A percentile compares a stretch with the other conserved stretches of the same genome.
Conservation (phyloP, 2,888 invertebrate species). For the Lithophane leautieri region DNA sequence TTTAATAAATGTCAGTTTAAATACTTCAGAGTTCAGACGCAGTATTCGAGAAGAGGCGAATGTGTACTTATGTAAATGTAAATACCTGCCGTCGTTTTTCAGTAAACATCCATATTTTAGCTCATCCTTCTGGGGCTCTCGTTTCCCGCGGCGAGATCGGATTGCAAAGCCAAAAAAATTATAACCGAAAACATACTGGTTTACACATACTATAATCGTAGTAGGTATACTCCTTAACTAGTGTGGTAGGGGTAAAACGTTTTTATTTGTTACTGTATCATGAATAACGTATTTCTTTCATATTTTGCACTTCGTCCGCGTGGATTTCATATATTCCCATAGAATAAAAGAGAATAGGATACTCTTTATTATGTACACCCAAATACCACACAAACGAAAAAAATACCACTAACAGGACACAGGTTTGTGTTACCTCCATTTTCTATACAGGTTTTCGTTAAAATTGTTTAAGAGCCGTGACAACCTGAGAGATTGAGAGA, state of each 20-base stretch:
- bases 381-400: background rate
- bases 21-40: no score
- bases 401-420: background rate
- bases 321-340: no score
- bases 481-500: no score
- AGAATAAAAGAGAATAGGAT: background rate
- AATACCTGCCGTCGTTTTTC: background rate
- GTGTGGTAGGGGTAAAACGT: background rate
- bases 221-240: background rate
- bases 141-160: background rate
- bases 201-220: background rate
- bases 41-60: background rate
- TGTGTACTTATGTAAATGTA: background rate
- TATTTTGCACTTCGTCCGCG: background rate
- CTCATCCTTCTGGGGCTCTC: background rate
- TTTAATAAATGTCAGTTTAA: background rate
- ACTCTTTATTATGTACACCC: background rate
- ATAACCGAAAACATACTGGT: conserved; percentile 1
- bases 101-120: background rate
- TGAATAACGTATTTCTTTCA: background rate
- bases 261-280: background rate
- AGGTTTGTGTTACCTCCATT: background rate
- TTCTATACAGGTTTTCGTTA: no score
- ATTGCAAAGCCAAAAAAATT: conserved; percentile 6
- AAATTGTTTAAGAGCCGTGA: no score